Percentiles rank a stretch among this genome's conserved stretches.
These are phyloP conservation scores for Mya arenaria DNA, from an alignment of 1,140 invertebrate genomes.

Conservation along the genomic window DNA sequence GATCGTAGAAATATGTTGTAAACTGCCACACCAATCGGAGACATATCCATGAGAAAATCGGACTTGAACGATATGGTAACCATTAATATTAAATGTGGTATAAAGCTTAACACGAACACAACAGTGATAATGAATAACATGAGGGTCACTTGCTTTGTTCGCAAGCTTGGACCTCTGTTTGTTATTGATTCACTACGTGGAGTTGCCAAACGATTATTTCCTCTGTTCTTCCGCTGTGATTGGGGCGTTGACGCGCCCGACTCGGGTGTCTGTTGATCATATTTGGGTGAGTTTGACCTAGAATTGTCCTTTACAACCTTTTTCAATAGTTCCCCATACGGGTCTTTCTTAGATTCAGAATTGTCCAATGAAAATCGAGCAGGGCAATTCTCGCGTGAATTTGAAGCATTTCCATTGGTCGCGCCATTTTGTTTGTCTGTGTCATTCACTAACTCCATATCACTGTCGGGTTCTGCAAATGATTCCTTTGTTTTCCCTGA, in stretches of 20 bases:
- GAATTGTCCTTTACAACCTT: conserved; percentile 20
- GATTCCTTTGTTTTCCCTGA: conserved; percentile 21
- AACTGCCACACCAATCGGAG: conserved; percentile 5
- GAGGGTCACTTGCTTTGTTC: conserved; percentile 46
- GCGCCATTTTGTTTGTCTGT: background rate
- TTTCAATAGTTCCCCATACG: conserved; percentile 33
- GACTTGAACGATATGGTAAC: conserved; percentile 49
- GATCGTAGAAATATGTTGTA: conserved; percentile 61
- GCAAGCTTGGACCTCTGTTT: conserved; percentile 15
- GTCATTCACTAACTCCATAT: too few species aligned
- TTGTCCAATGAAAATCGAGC: conserved; percentile 1
- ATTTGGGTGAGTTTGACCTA: conserved; percentile 23
- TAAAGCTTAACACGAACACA: conserved; percentile 63
- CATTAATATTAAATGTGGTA: conserved; percentile 64
- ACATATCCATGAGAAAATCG: conserved; percentile 50
- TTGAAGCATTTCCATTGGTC: background rate
- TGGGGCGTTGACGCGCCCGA: conserved; percentile 22
- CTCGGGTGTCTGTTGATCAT: too few species aligned
- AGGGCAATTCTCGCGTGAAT: too few species aligned
- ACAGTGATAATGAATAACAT: conserved; percentile 66
- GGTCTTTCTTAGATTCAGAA: conserved; percentile 29
- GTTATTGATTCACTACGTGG: background rate
- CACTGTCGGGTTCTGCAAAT: too few species aligned
- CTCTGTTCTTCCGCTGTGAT: background rate
- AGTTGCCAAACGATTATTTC: background rate